Percentiles rank a stretch among this genome's conserved stretches.
These are phyloP conservation scores for Cabera pusaria DNA, from an alignment of 2,888 invertebrate genomes.

Conservation along the genomic window DNA sequence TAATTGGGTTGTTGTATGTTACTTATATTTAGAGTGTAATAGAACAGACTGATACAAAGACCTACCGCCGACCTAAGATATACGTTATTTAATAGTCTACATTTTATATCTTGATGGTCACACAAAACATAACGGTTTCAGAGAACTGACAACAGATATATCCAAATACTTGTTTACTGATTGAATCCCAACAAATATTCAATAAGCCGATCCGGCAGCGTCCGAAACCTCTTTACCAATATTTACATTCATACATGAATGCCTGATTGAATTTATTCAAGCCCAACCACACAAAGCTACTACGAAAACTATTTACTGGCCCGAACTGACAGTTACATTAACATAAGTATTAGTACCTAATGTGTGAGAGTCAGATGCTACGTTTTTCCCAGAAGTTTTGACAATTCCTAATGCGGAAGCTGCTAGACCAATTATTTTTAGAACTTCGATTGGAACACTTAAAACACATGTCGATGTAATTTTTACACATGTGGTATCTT, in stretches of 20 bases:
- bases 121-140: neutral
- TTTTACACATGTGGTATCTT: slow-evolving; percentile 27
- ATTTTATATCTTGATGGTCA: too few species aligned
- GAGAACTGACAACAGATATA: neutral
- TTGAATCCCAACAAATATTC: slow-evolving; percentile 19
- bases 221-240: slow-evolving; percentile 28
- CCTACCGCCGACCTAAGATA: too few species aligned
- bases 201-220: slow-evolving; percentile 16
- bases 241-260: slow-evolving; percentile 36
- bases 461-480: slow-evolving; percentile 34
- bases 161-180: slow-evolving; percentile 6
- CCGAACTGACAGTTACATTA: slow-evolving; percentile 48
- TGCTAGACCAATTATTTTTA: slow-evolving; percentile 39
- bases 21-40: too few species aligned
- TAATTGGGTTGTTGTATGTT: too few species aligned
- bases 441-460: too few species aligned
- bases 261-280: slow-evolving; percentile 38
- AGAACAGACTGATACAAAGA: too few species aligned
- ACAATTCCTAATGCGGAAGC: slow-evolving; percentile 45
- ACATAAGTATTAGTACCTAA: slow-evolving; percentile 37
- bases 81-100: too few species aligned
- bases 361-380: slow-evolving; percentile 44
- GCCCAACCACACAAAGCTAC: slow-evolving; percentile 24
- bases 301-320: slow-evolving; percentile 41
- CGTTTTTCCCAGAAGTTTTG: slow-evolving; percentile 44